These are phyloP conservation scores for Crotalus tigris DNA, from an alignment of 2,113 vertebrate species.

Conservation along the genomic window DNA sequence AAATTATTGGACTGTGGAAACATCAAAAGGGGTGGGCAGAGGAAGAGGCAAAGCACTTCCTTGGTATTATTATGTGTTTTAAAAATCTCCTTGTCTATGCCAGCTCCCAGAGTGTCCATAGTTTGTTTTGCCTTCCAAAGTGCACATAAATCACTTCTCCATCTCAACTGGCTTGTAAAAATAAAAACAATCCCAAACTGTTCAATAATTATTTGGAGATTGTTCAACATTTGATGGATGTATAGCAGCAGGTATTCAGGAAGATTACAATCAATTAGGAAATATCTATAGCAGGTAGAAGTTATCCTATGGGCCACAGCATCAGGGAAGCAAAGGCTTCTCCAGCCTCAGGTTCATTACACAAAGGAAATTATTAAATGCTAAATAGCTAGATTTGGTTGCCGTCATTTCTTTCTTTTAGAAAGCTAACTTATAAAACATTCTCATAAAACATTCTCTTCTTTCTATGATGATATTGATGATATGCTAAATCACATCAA, in stretches of 20 bases:
- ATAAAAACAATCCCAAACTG: slow-evolving; percentile 78
- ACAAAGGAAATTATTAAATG: slow-evolving; percentile 66
- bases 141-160: slow-evolving; percentile 74
- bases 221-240: slow-evolving; percentile 75
- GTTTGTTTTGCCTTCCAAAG: slow-evolving; percentile 69
- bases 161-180: slow-evolving; percentile 76
- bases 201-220: slow-evolving; percentile 77
- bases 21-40: slow-evolving; percentile 24
- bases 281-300: slow-evolving; percentile 72
- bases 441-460: not conserved
- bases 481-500: not conserved
- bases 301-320: slow-evolving; percentile 64
- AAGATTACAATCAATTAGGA: slow-evolving; percentile 79
- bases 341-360: slow-evolving; percentile 62
- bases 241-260: slow-evolving; percentile 71
- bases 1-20: slow-evolving; percentile 69
- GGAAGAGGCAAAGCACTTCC: slow-evolving; percentile 26
- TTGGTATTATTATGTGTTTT: slow-evolving; percentile 40
- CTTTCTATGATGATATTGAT: not conserved
- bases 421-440: not conserved
- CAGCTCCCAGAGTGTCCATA: slow-evolving; percentile 55
- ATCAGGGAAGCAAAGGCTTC: slow-evolving; percentile 59
- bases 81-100: slow-evolving; percentile 34
- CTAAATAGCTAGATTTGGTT: slow-evolving; percentile 45
- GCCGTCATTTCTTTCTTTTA: slow-evolving; percentile 26